Evolutionary conservation across 2,113 vertebrate genomes (phyloP), one percentile per base, ranked within the genome.

Genomic region (Abramis brama): DNA sequence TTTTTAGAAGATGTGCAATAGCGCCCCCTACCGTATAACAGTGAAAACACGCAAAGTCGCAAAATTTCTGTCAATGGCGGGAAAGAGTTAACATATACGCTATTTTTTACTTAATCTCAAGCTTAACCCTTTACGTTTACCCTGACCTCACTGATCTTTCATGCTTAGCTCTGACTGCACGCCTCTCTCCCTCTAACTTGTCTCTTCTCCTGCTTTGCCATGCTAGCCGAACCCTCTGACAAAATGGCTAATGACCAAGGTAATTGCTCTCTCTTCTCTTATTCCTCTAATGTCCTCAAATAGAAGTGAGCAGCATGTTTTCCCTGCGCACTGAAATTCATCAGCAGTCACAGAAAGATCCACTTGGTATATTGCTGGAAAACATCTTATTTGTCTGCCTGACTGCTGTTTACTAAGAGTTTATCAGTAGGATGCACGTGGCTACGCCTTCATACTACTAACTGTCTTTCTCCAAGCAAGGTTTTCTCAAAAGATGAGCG

Each of bases 221-320:
- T 93, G 91, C 96, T 97, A 98, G 98, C 98, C 95, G 98, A 99
- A 93, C 97, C 98, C 94, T 97, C 97, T 96, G 97, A 99, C 97
- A 98, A 98, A 99, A 99, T 99, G 97, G 96, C 97, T 97, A 99
- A 99, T 96, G 98, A 99, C 90, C 98, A 99, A 99, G 98, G 98
- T 99, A 99, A 99, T 96, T 93, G 89, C 93, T 91, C 87, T 92
- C 92, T 90, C 86, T 86, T 89, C 89, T 94, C 88, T 92, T 89
- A 59, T 70, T 78, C 83, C 45, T 76, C 27, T 84, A 62, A 86
- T 84, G 57, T 71, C 62, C 68, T 47, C 71, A 17, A 86, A 79
- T 23, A 74, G 66, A 73, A 80, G 55, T 39, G 17, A 39, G 27
- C 25, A 43, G 57, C 76, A 66, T 77, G 60, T 73, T 83, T 75